Base-by-base conservation (phyloP, 2,888 invertebrate genomes). In the Nebria brevicollis region DNA sequence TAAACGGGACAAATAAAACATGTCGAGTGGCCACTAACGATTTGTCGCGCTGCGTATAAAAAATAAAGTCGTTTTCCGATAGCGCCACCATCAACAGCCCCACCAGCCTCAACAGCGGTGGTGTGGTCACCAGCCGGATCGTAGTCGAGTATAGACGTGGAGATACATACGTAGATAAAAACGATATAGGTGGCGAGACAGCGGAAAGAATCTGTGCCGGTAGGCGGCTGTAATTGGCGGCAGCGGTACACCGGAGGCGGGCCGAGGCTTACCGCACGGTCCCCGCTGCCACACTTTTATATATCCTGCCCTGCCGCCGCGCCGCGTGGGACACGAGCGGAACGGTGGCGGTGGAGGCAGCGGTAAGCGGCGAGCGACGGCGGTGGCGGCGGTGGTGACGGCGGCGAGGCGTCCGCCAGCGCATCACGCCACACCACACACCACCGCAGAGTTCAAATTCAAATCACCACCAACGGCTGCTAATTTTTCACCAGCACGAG, bases 221-320 rank as follows among this genome's bases (percentile, higher is more conserved):
- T 70, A 77, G 77, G 77, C 77, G 70, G 75, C 81, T 81, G 81
- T 81, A 81, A 81, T 81, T 81, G 81, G 81, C 81, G 81, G 81
- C 66, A 15, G 75, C 26, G 65, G 75, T 75, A 64, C 65, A 64
- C 25, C 64, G 75, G 75, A 54, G 65, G 65, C 65, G 75, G 54
- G 75, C 42, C 73, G 41, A 41, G 73, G 73, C 73, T 73, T 73
- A 75, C 75, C 75, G 75, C 75, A 75, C 65, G 75, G 41, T 34
- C 42, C 42, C 73, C n/a, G 75, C 75, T 20, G 75, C 81, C 66
- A 26, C 76, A 66, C 66, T 76, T 66, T 76, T 66, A 66, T 76
- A 66, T 76, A 20, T 8, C 25, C 34, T 26, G 76, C 66, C 66
- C 34, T 20, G 65, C 54, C n/a, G 26, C 54, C 54, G 42, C n/a